Base-by-base conservation (phyloP, 2,888 invertebrate genomes). In the Caenorhabditis doughertyi region DNA sequence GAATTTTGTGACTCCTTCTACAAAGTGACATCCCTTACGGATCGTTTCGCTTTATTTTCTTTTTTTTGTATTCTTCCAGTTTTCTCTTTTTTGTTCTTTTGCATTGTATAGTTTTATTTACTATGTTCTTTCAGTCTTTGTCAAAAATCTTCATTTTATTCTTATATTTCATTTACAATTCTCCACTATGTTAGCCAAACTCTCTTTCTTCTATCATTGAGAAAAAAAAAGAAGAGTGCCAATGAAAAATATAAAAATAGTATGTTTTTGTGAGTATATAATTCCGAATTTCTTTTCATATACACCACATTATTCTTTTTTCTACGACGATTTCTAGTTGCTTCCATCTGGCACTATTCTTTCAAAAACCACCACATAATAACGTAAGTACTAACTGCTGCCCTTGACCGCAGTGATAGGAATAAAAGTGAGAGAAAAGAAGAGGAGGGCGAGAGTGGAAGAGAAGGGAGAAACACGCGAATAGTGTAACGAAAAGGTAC, bases 261-360 rank as follows among this genome's bases (percentile, higher is more conserved):
- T 67, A 67, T 76, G 60, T 67, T 76, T 76, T 77, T 68, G 60
- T 39, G 68, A 77, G 77, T 68, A 68, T 77, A 77, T 77, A 62
- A 68, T 77, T 77, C 68, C 42, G 44, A 77, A 68, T 32, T 68
- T 60, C 65, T 21, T 51, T 68, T 21, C 18, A 49, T 32, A 51
- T 49, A 47, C 60, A 64, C 67, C 65, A 65, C 76, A 77, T 53
- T 62, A 62, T 77, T 77, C 53, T 16, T 23, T 27, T 77, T 39
- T 53, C 44, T n/a, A 49, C 67, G 56, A 76, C 67, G 4, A 39
- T 39, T 60, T 39, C 62, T 42, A 68, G 68, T 65, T 44, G 21
- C 27, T 49, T 35, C 51, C 77, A 77, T 60, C 77, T 77, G 77
- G 77, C 44, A n/a, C 56, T 29, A 23, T 27, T 56, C 8, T 13